phyloP scores from a whole-genome alignment of 2,888 invertebrate species.

The Lapara coniferarum region DNA sequence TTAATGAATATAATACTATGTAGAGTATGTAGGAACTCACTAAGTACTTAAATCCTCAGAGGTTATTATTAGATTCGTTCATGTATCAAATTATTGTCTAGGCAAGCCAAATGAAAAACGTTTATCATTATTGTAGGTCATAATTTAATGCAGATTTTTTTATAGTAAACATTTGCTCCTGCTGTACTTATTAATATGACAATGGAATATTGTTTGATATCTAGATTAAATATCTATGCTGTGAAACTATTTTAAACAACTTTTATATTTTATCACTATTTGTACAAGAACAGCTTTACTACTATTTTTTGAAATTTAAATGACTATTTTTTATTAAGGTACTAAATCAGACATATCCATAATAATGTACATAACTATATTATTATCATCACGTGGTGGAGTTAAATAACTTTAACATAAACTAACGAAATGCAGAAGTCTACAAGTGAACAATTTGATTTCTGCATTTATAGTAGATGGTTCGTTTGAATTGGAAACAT shows the following conservation, averaged over 20 bases:
- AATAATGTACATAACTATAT: constrained; percentile 29
- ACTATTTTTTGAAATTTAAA: constrained; percentile 56
- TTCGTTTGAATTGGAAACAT: constrained; percentile 4
- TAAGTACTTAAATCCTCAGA: too few species aligned
- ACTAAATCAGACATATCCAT: constrained; percentile 55
- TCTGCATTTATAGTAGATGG: constrained; percentile 20
- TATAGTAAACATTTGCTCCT: constrained; percentile 79
- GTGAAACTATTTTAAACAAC: constrained; percentile 82
- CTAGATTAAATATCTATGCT: constrained; percentile 80
- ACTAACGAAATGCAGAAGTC: constrained; percentile 35
- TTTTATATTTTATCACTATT: constrained; percentile 80
- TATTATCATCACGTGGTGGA: constrained; percentile 30
- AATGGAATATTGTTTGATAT: constrained; percentile 83
- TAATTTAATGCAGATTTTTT: constrained; percentile 82
- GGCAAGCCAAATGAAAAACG: constrained; percentile 52
- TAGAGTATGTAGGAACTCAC: too few species aligned
- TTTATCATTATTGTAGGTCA: constrained; percentile 80
- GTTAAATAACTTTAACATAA: constrained; percentile 28
- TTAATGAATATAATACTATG: too few species aligned
- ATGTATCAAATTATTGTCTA: too few species aligned
- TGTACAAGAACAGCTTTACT: constrained; percentile 72
- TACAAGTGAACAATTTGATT: constrained; percentile 38
- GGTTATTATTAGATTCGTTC: too few species aligned
- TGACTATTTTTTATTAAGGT: constrained; percentile 53
- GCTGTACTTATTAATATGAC: constrained; percentile 82